phyloP scores from a whole-genome alignment of 2,888 invertebrate genomes.

The Entomobrya proxima region DNA sequence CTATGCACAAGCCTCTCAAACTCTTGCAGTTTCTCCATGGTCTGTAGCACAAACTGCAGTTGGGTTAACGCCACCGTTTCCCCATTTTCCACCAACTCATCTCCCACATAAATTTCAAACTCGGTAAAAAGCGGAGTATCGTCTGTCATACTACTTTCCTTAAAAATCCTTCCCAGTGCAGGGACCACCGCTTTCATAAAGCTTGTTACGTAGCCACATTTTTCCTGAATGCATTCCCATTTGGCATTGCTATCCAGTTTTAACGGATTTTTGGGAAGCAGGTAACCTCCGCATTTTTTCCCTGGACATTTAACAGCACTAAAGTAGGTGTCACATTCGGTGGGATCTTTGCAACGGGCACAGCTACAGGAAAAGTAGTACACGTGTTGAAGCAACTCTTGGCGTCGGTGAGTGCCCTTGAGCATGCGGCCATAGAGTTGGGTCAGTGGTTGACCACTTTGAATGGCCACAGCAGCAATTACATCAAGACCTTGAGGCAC shows the following conservation, averaged over 20 bases:
- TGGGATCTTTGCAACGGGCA: constrained; percentile 54
- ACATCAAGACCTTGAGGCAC: constrained; percentile 47
- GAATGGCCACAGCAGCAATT: constrained; percentile 49
- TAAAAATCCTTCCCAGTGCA: constrained; percentile 31
- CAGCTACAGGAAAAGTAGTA: constrained; percentile 62
- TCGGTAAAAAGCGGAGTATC: constrained; percentile 46
- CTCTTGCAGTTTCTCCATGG: constrained; percentile 6
- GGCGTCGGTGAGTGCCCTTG: constrained; percentile 58
- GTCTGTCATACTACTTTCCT: constrained; percentile 47
- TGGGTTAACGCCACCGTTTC: constrained; percentile 27
- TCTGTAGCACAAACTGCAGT: constrained; percentile 42
- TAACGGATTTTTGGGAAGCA: constrained; percentile 50
- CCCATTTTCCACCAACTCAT: constrained; percentile 15
- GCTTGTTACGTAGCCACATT: constrained; percentile 26
- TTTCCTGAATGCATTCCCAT: constrained; percentile 53
- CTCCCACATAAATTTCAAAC: constrained; percentile 54
- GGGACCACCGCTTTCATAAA: constrained; percentile 50
- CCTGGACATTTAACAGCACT: constrained; percentile 42
- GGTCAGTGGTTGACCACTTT: constrained; percentile 53
- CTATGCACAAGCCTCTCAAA: constrained; percentile 49
- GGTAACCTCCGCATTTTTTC: constrained; percentile 49
- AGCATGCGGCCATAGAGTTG: constrained; percentile 62
- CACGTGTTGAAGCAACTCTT: constrained; percentile 55
- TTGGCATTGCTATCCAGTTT: constrained; percentile 36
- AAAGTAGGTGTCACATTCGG: constrained; percentile 49